Percentiles rank a stretch among this genome's conserved stretches.
Evolutionary conservation across 2,888 invertebrate genomes (phyloP).

Genomic region (Melanostoma scalare): DNA sequence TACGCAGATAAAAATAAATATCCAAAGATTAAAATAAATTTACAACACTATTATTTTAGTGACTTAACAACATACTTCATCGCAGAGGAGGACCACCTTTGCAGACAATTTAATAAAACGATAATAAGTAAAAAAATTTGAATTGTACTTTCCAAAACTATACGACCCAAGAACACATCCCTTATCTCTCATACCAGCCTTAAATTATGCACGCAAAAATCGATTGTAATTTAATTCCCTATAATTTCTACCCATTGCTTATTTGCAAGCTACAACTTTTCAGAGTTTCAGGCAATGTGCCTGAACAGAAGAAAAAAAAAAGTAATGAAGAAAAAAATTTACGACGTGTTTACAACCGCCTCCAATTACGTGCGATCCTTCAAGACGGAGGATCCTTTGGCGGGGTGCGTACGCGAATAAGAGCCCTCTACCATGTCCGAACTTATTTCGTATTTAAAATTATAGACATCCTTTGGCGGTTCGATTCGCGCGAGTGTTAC

Average conservation of each 20-base stretch:
- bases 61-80: constrained; percentile 18
- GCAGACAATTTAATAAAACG: constrained; percentile 9
- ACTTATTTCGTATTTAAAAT: constrained; percentile 20
- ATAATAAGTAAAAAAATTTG: not conserved
- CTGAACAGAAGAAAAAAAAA: constrained; percentile 22
- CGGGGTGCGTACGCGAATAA: too few species aligned
- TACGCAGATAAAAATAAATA: not conserved
- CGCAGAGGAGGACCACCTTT: constrained; percentile 3
- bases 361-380: constrained; percentile 59
- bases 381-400: constrained; percentile 5
- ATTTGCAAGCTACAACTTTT: constrained; percentile 12
- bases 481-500: constrained; percentile 31
- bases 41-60: constrained; percentile 3
- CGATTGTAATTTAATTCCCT: constrained; percentile 56
- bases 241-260: constrained; percentile 46
- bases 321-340: constrained; percentile 47
- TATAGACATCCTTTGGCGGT: constrained; percentile 55
- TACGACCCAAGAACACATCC: constrained; percentile 7
- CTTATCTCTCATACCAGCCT: constrained; percentile 11
- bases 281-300: constrained; percentile 3
- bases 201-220: constrained; percentile 31
- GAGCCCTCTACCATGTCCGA: not conserved
- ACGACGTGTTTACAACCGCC: constrained; percentile 68
- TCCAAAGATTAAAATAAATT: constrained; percentile 7
- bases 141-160: constrained; percentile 10